Evolutionary conservation across 2,113 vertebrate species (phyloP).

Genomic region (Engystomops pustulosus): DNA sequence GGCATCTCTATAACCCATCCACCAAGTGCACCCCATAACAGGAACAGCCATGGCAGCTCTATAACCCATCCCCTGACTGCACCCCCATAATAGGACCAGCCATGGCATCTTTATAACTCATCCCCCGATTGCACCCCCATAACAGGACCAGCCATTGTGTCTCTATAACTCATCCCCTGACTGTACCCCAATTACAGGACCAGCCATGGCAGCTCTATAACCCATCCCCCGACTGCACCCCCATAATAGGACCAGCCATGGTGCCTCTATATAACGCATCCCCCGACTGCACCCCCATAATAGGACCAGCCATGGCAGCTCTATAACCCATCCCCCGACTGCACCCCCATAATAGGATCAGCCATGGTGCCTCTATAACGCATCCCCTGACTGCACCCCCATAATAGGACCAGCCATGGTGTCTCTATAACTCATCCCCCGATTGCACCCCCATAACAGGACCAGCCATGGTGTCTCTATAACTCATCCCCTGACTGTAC

Average conservation of each 20-base stretch:
- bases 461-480: background rate
- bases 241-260: background rate
- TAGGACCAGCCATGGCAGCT: background rate
- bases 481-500: background rate
- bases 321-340: background rate
- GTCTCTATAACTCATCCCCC: background rate
- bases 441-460: background rate
- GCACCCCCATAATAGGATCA: background rate
- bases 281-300: background rate
- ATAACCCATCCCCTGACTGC: no score
- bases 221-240: background rate
- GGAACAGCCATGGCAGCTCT: background rate
- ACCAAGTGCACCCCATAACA: background rate
- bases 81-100: background rate
- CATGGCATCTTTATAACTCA: background rate
- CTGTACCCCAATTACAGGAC: background rate
- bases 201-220: background rate
- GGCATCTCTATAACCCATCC: background rate
- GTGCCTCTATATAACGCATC: background rate
- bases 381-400: no score
- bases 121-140: background rate
- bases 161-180: background rate
- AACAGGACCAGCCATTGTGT: background rate
- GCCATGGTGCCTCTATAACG: background rate
- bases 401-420: background rate